Conservation (phyloP, 2,113 vertebrate genomes). For the Pelmatolapia mariae region DNA sequence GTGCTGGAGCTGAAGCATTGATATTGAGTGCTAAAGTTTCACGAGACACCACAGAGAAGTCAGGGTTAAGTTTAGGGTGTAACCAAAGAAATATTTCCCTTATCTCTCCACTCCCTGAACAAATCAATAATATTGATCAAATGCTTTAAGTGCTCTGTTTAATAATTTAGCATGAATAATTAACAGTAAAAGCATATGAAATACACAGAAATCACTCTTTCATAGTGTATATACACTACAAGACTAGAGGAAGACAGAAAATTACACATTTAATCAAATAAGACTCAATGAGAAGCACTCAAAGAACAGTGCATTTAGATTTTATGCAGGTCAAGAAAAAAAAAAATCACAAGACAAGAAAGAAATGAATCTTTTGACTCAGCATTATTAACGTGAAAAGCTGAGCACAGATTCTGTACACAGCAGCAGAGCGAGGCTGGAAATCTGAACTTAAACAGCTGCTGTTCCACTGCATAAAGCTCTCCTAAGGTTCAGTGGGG, state of each 20-base stretch:
- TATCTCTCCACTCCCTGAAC: background rate
- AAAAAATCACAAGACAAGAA: background rate
- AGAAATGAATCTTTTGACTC: background rate
- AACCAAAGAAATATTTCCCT: background rate
- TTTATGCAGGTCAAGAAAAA: background rate
- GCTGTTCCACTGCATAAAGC: background rate
- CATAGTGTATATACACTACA: background rate
- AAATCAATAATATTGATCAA: background rate
- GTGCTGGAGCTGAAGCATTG: background rate
- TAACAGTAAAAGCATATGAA: background rate
- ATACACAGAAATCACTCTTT: background rate
- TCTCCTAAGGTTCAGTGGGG: background rate
- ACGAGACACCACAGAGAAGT: background rate
- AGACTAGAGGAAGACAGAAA: background rate
- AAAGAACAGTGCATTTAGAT: background rate
- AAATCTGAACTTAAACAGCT: background rate
- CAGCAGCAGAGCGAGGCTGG: background rate
- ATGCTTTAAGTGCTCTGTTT: background rate
- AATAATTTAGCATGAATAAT: conserved; percentile 29
- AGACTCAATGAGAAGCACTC: background rate
- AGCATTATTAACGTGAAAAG: rapidly evolving
- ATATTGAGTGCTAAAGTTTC: background rate
- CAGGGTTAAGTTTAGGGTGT: background rate
- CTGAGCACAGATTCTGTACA: background rate
- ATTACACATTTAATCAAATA: background rate